phyloP scores from a whole-genome alignment of 2,888 invertebrate species.

The Ectemnius cavifrons region DNA sequence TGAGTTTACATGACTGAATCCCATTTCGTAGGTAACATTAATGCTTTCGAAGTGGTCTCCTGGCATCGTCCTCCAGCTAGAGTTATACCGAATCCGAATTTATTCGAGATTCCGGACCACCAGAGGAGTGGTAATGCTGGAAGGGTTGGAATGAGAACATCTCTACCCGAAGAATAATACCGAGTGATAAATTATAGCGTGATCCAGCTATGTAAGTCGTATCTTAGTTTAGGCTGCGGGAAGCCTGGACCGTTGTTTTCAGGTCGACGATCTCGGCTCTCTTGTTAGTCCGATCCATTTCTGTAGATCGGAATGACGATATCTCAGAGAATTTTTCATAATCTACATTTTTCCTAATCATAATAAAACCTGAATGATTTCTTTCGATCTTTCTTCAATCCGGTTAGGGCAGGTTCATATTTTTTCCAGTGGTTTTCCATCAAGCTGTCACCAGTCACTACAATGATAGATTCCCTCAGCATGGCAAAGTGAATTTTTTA shows the following conservation, averaged over 20 bases:
- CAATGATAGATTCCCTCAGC: too few relatives aligned
- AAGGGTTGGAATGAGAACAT: conserved; percentile 30
- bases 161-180: conserved; percentile 28
- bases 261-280: conserved; percentile 15
- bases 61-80: too few relatives aligned
- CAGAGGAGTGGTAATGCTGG: conserved; percentile 19
- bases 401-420: too few relatives aligned
- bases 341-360: not conserved
- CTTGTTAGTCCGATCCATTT: conserved; percentile 18
- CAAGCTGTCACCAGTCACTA: too few relatives aligned
- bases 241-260: conserved; percentile 28
- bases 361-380: too few relatives aligned
- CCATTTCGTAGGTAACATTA: too few relatives aligned
- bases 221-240: conserved; percentile 21
- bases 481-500: not conserved
- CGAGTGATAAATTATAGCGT: conserved; percentile 41
- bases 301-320: not conserved
- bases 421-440: too few relatives aligned
- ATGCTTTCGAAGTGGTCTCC: too few relatives aligned
- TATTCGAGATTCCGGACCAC: conserved; percentile 42
- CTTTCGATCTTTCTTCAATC: too few relatives aligned
- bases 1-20: not conserved
- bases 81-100: conserved; percentile 38
- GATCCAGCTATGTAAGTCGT: conserved; percentile 27
- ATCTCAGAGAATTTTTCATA: not conserved